phyloP scores from a whole-genome alignment of 2,888 invertebrate species.

The Carabus problematicus region DNA sequence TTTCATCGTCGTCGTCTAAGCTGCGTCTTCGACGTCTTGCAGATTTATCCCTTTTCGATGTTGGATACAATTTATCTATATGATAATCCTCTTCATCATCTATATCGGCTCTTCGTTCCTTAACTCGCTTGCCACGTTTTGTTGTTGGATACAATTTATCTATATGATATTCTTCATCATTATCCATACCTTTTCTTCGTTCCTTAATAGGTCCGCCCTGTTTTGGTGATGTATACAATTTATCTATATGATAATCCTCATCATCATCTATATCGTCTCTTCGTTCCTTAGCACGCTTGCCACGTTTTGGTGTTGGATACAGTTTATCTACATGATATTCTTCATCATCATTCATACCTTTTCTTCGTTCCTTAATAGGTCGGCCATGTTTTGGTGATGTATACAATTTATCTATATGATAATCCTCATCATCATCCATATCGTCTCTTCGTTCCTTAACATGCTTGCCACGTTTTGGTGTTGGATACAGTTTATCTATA shows the following conservation, averaged over 20 bases:
- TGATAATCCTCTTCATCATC: background rate
- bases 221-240: background rate
- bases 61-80: constrained; percentile 1
- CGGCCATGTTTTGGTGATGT: background rate
- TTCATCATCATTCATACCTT: background rate
- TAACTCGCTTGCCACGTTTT: too few species aligned
- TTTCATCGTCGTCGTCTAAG: background rate
- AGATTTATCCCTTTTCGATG: background rate
- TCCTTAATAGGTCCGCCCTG: background rate
- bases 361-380: background rate
- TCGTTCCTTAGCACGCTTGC: background rate
- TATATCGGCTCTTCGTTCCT: background rate
- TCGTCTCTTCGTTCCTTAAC: background rate
- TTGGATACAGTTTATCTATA: background rate
- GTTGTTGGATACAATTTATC: background rate
- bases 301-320: background rate
- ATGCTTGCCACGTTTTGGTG: background rate
- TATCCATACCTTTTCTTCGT: background rate
- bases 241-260: too few species aligned
- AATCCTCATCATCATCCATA: background rate
- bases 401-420: background rate
- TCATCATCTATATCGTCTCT: background rate
- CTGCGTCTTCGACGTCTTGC: background rate
- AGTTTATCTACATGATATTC: background rate
- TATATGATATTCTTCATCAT: too few species aligned